phyloP scores from a whole-genome alignment of 2,797 vertebrate species.

The Pteronotus mesoamericanus region DNA sequence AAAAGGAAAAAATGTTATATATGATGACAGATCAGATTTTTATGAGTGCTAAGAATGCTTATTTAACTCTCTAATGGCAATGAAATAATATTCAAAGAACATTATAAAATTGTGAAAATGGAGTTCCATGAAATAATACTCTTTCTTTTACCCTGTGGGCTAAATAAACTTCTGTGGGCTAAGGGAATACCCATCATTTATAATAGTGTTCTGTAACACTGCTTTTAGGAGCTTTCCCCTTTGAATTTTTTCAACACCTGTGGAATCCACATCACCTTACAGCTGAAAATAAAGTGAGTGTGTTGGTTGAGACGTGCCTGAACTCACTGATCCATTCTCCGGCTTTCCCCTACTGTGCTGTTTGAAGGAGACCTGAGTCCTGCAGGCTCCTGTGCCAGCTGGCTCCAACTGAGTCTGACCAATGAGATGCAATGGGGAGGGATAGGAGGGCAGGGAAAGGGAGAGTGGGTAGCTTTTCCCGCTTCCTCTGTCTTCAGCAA shows the following conservation, averaged over 20 bases:
- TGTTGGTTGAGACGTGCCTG: neutral
- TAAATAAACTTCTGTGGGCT: neutral
- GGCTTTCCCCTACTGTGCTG: neutral
- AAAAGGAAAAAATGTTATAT: neutral
- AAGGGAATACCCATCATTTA: neutral
- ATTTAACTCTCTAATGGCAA: neutral
- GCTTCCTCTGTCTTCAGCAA: neutral
- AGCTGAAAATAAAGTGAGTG: neutral
- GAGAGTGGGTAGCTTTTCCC: neutral
- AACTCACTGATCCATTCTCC: neutral
- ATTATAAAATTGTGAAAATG: neutral
- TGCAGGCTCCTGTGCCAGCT: neutral
- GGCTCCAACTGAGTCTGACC: neutral
- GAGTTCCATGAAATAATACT: neutral
- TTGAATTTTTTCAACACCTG: neutral
- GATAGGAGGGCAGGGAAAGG: neutral
- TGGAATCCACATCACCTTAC: neutral
- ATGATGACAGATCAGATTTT: neutral
- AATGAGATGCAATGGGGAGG: neutral
- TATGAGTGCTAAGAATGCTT: neutral
- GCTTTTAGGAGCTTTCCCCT: neutral
- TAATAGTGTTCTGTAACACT: neutral
- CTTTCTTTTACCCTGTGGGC: neutral
- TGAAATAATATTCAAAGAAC: neutral
- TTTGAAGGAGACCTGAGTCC: neutral